Evolutionary conservation across 64 coral and sea anemone genomes (phyloP).

Genomic region (Trachythela sp.): DNA sequence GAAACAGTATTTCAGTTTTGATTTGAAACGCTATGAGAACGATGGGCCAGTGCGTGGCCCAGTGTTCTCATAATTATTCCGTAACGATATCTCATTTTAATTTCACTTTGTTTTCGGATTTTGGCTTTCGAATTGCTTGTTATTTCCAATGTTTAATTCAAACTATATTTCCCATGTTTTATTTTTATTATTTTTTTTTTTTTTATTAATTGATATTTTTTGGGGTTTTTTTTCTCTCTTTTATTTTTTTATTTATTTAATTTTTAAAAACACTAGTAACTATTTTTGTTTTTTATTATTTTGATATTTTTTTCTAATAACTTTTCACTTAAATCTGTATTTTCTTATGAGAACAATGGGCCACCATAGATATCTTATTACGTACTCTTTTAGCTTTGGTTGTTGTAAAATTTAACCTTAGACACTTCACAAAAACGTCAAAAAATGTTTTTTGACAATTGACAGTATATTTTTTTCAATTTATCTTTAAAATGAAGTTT

Average conservation of each 20-base stretch:
- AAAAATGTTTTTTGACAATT: no score
- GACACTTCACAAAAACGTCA: no score
- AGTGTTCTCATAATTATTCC: background rate
- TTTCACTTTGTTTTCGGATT: background rate
- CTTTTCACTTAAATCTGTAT: background rate
- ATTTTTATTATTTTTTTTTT: background rate
- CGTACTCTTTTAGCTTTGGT: no score
- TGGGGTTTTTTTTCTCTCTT: background rate
- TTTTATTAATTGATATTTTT: background rate
- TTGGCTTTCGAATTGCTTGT: background rate
- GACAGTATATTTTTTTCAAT: no score
- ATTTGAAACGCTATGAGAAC: background rate
- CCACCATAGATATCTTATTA: no score
- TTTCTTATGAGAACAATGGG: slow-evolving; percentile 12
- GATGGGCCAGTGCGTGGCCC: background rate
- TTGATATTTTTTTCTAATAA: background rate
- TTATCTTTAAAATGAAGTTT: no score
- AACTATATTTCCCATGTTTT: background rate
- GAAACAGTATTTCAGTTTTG: background rate
- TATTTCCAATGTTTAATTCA: slow-evolving; percentile 5
- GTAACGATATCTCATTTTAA: background rate
- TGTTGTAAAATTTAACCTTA: no score
- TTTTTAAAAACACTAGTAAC: background rate
- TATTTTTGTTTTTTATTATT: background rate
- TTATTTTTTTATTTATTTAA: background rate